phyloP scores from a whole-genome alignment of 2,888 invertebrate genomes.

The Coelinius sp. region DNA sequence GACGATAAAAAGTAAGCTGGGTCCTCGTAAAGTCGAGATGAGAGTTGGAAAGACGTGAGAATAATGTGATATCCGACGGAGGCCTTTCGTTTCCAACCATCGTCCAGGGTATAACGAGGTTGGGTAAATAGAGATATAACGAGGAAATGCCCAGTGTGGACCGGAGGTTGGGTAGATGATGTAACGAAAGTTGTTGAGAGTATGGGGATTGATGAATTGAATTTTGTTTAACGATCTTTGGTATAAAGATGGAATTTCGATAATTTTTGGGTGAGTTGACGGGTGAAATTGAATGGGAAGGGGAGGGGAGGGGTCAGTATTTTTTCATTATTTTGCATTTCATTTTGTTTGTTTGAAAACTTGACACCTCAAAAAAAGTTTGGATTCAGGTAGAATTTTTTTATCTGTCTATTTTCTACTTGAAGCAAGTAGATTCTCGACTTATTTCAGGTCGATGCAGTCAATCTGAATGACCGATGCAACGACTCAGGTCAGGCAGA shows the following conservation, averaged over 20 bases:
- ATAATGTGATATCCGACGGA: conserved; percentile 17
- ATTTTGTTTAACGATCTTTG: conserved; percentile 60
- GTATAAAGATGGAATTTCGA: conserved; percentile 60
- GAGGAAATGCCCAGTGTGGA: conserved; percentile 4
- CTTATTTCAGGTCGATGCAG: too few relatives aligned
- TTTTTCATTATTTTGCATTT: neutral
- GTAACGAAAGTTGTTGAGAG: conserved; percentile 28
- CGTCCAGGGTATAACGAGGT: conserved; percentile 17
- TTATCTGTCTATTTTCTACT: too few relatives aligned
- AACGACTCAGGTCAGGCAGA: too few relatives aligned
- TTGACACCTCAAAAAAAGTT: too few relatives aligned
- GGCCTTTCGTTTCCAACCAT: conserved; percentile 7
- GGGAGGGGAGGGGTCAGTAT: neutral
- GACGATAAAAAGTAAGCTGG: conserved; percentile 16
- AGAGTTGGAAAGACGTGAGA: conserved; percentile 28
- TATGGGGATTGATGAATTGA: conserved; percentile 60
- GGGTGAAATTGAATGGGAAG: neutral
- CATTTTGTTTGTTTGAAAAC: too few relatives aligned
- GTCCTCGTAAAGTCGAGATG: conserved; percentile 21
- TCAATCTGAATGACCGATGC: too few relatives aligned
- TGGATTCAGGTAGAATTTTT: too few relatives aligned
- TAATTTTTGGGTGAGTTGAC: conserved; percentile 35
- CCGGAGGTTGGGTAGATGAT: conserved; percentile 5
- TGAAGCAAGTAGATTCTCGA: too few relatives aligned
- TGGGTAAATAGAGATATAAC: neutral